These are phyloP conservation scores for Aselliscus stoliczkanus DNA, from an alignment of 2,797 vertebrate species.

Conservation along the genomic window DNA sequence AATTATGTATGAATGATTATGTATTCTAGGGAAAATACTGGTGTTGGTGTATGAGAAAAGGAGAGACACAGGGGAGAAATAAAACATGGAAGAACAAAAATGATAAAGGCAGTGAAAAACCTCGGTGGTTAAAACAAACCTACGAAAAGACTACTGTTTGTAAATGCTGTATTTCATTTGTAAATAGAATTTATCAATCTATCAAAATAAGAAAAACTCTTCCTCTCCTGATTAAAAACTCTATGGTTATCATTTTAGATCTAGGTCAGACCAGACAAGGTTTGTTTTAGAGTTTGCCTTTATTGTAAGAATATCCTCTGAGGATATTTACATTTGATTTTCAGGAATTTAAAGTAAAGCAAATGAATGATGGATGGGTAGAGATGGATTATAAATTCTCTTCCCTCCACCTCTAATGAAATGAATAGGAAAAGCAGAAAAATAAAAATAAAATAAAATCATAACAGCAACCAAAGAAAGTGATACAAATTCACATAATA, in stretches of 20 bases:
- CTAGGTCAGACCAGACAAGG: not conserved
- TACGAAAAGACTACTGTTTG: not conserved
- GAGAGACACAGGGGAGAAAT: not conserved
- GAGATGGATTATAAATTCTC: not conserved
- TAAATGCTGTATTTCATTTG: not conserved
- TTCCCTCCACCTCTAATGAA: not conserved
- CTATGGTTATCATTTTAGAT: not conserved
- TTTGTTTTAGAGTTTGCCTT: not conserved
- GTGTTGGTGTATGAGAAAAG: not conserved
- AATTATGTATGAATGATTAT: rapidly evolving
- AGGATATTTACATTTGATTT: not conserved
- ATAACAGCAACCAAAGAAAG: not conserved
- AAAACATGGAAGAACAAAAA: not conserved
- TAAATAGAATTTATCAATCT: not conserved
- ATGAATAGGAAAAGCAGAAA: not conserved
- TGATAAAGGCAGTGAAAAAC: not conserved
- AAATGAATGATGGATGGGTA: not conserved
- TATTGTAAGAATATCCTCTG: not conserved
- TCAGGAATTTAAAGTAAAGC: not conserved
- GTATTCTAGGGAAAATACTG: not conserved
- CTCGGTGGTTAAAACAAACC: not conserved
- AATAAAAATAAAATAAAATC: not conserved
- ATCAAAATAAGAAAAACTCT: not conserved
- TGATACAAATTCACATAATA: not conserved
- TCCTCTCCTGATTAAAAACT: not conserved